Evolutionary conservation across 2,797 vertebrate genomes (phyloP).

Genomic region (Enteromius argenteus): DNA sequence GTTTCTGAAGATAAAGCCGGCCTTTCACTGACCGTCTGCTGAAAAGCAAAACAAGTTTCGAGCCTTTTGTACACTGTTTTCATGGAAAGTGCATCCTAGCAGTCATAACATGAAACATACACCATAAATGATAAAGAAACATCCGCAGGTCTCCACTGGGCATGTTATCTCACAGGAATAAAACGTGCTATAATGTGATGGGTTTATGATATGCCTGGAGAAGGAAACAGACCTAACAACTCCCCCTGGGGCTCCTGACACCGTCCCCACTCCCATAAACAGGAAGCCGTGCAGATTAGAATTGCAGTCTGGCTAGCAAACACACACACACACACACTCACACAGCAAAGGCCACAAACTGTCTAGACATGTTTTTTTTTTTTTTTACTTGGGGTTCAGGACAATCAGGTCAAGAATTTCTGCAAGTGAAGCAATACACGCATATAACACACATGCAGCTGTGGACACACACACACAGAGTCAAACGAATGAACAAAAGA

Average conservation of each 20-base stretch:
- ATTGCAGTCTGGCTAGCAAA: conserved; percentile 1
- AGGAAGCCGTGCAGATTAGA: conserved; percentile 15
- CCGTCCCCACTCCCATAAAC: conserved; percentile 17
- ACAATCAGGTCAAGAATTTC: conserved; percentile 48
- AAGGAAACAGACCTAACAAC: conserved; percentile 7
- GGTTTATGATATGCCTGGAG: conserved; percentile 26
- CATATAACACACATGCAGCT: conserved; percentile 35
- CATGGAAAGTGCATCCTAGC: not conserved
- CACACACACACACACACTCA: conserved; percentile 26
- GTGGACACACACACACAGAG: not conserved
- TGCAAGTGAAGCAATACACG: conserved; percentile 15
- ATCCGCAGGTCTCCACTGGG: not conserved
- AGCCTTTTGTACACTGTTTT: conserved; percentile 8
- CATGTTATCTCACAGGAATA: conserved; percentile 12
- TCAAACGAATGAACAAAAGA: conserved; percentile 1
- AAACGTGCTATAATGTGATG: conserved; percentile 17
- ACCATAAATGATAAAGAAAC: conserved; percentile 19
- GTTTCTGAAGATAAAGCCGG: conserved; percentile 4
- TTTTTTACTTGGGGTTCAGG: conserved; percentile 28
- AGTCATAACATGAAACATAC: not conserved
- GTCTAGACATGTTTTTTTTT: conserved; percentile 68
- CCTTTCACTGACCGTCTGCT: not conserved
- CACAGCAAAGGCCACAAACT: conserved; percentile 63
- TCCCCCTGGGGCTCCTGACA: conserved; percentile 11
- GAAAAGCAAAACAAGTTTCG: not conserved